Percentiles rank a stretch among this genome's conserved stretches.
Evolutionary conservation across 1,140 invertebrate species (phyloP).

Genomic region (Chlorops oryzae): DNA sequence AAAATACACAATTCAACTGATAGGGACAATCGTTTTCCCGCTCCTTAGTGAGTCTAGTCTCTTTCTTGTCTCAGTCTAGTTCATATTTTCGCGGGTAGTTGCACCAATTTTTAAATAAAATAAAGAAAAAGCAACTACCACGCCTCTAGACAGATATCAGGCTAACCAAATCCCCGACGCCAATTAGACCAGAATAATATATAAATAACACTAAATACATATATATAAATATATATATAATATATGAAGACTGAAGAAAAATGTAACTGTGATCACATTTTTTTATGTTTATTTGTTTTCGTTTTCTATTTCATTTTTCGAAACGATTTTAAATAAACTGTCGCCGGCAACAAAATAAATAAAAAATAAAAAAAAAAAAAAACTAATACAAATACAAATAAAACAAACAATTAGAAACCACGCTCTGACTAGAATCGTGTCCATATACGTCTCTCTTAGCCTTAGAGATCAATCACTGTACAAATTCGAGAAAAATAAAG

Average conservation of each 20-base stretch:
- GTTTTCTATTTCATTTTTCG: slow-evolving; percentile 1
- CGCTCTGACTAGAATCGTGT: too few species aligned
- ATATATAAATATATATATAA: background rate
- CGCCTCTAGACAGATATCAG: slow-evolving; percentile 1
- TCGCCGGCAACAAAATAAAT: slow-evolving; percentile 14
- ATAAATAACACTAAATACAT: background rate
- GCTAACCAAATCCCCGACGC: slow-evolving; percentile 11
- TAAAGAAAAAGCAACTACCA: too few species aligned
- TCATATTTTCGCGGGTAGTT: too few species aligned
- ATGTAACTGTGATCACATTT: background rate
- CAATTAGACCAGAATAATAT: slow-evolving; percentile 19
- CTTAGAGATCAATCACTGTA: too few species aligned
- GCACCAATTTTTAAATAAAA: too few species aligned
- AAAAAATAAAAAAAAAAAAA: slow-evolving; percentile 29
- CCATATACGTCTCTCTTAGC: too few species aligned
- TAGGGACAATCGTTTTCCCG: too few species aligned
- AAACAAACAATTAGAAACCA: background rate
- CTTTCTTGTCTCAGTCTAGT: too few species aligned
- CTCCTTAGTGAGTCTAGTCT: too few species aligned
- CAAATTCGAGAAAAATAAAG: too few species aligned
- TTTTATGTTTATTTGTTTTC: background rate
- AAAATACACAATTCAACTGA: too few species aligned
- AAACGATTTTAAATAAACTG: slow-evolving; percentile 13
- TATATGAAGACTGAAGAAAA: background rate
- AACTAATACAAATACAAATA: background rate